Evolutionary conservation across 2,113 vertebrate genomes (phyloP).

Genomic region (Proteles cristata): DNA sequence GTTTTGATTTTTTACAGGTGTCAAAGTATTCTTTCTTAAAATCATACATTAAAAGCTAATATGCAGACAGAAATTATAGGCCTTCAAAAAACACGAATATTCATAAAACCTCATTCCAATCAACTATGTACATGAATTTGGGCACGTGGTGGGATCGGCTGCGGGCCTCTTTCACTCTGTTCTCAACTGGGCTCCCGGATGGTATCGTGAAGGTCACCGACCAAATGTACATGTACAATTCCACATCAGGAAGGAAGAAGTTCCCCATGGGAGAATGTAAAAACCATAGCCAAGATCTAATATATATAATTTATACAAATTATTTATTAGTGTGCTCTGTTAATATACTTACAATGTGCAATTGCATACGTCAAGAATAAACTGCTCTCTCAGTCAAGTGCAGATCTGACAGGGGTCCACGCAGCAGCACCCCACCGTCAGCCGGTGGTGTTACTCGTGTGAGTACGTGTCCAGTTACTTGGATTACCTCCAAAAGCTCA

Average conservation of each 20-base stretch:
- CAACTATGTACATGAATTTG: conserved; percentile 83
- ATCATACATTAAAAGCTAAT: conserved; percentile 86
- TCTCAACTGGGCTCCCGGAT: conserved; percentile 80
- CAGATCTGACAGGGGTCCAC: conserved; percentile 83
- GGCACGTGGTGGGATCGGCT: conserved; percentile 67
- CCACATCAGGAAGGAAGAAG: conserved; percentile 83
- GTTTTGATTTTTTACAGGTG: conserved; percentile 85
- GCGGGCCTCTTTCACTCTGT: conserved; percentile 62
- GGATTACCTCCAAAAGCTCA: conserved; percentile 72
- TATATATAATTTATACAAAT: conserved; percentile 92
- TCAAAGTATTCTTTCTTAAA: conserved; percentile 78
- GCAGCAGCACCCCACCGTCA: conserved; percentile 80
- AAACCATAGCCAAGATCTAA: conserved; percentile 88
- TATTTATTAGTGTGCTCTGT: conserved; percentile 91
- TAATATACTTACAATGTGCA: conserved; percentile 90
- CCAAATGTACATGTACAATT: conserved; percentile 82
- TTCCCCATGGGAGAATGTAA: conserved; percentile 87
- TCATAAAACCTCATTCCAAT: conserved; percentile 85
- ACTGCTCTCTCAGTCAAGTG: conserved; percentile 83
- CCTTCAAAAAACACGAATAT: conserved; percentile 84
- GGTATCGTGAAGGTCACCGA: conserved; percentile 78
- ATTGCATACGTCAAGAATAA: conserved; percentile 87
- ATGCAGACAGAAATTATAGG: conserved; percentile 85
- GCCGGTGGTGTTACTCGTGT: conserved; percentile 71
- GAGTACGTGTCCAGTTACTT: conserved; percentile 76